Conservation (phyloP, 2,113 vertebrate species). For the Myrmecophaga tridactyla region DNA sequence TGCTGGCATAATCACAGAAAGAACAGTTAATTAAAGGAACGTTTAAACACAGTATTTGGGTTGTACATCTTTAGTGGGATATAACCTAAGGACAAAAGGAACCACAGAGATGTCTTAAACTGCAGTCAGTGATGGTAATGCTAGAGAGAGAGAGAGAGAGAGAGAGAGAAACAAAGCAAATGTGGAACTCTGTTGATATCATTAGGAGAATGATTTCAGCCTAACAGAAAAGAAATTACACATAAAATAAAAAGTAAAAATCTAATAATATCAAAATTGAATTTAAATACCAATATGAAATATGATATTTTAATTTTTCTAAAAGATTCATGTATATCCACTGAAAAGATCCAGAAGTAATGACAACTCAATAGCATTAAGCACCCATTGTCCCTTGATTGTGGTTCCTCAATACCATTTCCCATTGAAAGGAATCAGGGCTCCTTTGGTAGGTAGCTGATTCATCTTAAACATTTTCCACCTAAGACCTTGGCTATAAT, state of each 20-base stretch:
- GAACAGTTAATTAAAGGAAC: not conserved
- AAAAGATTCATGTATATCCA: not conserved
- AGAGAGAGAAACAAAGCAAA: not conserved
- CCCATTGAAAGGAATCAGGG: not conserved
- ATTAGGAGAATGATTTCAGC: not conserved
- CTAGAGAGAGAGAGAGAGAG: not conserved
- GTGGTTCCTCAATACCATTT: conserved; percentile 15
- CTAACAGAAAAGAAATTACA: conserved; percentile 6
- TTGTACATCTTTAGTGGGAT: not conserved
- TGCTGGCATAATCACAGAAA: not conserved
- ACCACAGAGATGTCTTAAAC: conserved; percentile 18
- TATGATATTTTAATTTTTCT: not conserved
- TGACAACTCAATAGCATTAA: not conserved
- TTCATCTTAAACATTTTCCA: not conserved
- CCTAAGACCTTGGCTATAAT: not conserved
- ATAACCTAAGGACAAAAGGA: not conserved
- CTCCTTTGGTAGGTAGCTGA: not conserved
- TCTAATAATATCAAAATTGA: not conserved
- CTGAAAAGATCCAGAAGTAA: not conserved
- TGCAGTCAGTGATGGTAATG: not conserved
- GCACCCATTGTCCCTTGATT: not conserved
- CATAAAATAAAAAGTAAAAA: conserved; percentile 11
- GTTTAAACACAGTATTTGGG: not conserved
- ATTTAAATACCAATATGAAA: conserved; percentile 14
- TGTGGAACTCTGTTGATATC: not conserved